phyloP scores from a whole-genome alignment of 2,888 invertebrate species.

The Parapristionchus giblindavisi region DNA sequence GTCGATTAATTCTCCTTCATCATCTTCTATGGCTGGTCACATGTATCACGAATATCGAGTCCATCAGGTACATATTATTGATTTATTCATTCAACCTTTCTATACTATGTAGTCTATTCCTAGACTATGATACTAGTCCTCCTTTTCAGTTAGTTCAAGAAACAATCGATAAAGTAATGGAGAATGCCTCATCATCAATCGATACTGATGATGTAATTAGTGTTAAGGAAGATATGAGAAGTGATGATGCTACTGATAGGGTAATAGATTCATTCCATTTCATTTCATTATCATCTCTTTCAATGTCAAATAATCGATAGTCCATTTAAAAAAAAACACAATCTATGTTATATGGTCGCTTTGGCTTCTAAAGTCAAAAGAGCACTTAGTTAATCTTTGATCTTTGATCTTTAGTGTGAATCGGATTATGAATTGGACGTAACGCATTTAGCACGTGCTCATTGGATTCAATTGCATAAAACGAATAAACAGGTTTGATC shows the following conservation, averaged over 20 bases:
- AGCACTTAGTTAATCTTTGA: background rate
- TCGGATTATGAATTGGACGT: conserved; percentile 28
- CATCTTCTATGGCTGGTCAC: conserved; percentile 20
- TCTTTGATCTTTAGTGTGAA: conserved; percentile 4
- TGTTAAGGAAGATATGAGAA: conserved; percentile 19
- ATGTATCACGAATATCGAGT: conserved; percentile 38
- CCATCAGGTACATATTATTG: conserved; percentile 21
- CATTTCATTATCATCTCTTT: background rate
- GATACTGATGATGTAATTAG: conserved; percentile 19
- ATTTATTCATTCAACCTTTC: background rate
- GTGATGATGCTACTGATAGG: conserved; percentile 13
- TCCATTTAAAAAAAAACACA: no score
- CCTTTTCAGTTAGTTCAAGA: conserved; percentile 29
- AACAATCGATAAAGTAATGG: conserved; percentile 22
- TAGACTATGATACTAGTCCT: background rate
- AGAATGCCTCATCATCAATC: background rate
- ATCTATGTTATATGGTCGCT: no score
- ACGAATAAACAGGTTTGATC: conserved; percentile 58
- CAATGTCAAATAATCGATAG: no score
- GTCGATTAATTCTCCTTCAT: conserved; percentile 14
- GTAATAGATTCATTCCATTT: no score
- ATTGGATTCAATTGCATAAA: conserved; percentile 66
- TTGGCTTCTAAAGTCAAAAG: background rate
- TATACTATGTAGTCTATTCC: no score
- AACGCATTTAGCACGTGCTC: conserved; percentile 53